Base-by-base conservation (phyloP, 2,797 vertebrate species). In the Pampus argenteus region DNA sequence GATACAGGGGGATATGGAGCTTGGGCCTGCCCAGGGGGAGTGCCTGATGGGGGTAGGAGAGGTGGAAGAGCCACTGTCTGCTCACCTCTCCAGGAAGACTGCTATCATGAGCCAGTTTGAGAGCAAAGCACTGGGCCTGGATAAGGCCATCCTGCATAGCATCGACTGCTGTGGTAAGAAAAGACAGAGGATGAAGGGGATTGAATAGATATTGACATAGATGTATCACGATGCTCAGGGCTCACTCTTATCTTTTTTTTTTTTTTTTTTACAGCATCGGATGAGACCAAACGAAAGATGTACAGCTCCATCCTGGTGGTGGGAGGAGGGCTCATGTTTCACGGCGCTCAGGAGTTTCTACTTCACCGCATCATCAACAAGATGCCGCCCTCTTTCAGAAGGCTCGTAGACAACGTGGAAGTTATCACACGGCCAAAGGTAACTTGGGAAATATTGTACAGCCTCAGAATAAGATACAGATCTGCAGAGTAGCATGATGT, bases 221-320 rank as follows among this genome's bases (percentile, higher is more conserved):
- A 48, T 73, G 29, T 48, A 47, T 63, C 13, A 15, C 1, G 0
- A 9, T 36, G 13, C n/a, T 57, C 11, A 29, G 3, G 1, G 2
- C 0, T 23, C 3, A 28, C 3, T 2, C 9, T 15, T 48, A 8
- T 9, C 9, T 78, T 22, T 81, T 52, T 71, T 3, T 82, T 87
- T 90, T 78, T 22, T 81, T 52, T 71, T 3, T 82, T 87, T 90
- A 38, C 92, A 99, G 98, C 95, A 9, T 98, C 98, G 4, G 97
- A 99, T 28, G 98, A 99, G 89, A 99, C 97, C 59, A 99, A 99
- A 82, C 96, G 97, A 76, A 99, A 99, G 89, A 99, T 99, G 98
- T 99, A 99, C 90, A 97, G 97, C 83, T 98, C 97, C 76, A 97
- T 99, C 86, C 93, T 99, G 86, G 96, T 99, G 5, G 97, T 99